These are phyloP conservation scores for Melinopterus prodromus DNA, from an alignment of 2,888 invertebrate genomes.

Conservation along the genomic window DNA sequence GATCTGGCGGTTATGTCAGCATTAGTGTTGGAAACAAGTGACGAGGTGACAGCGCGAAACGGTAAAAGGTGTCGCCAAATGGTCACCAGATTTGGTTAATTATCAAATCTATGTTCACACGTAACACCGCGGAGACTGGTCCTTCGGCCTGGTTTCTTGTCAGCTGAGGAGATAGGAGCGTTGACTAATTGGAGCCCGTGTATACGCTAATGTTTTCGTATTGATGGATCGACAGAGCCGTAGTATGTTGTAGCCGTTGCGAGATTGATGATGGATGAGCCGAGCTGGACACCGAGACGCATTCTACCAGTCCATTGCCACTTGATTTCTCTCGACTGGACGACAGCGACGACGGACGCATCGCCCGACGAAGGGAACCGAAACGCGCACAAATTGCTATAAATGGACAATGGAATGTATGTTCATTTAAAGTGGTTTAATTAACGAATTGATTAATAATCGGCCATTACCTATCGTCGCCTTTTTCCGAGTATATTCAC, in stretches of 20 bases:
- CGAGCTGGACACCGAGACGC: conserved; percentile 39
- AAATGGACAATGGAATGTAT: conserved; percentile 50
- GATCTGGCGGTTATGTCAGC: not conserved
- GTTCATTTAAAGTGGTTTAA: conserved; percentile 49
- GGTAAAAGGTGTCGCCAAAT: conserved; percentile 4
- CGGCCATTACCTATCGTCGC: conserved; percentile 39
- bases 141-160: conserved; percentile 38
- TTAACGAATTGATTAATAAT: conserved; percentile 48
- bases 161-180: conserved; percentile 49
- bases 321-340: conserved; percentile 40
- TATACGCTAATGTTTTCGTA: conserved; percentile 52
- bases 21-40: not conserved
- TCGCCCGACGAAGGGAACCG: conserved; percentile 41
- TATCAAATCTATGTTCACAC: not conserved
- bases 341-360: conserved; percentile 21
- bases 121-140: conserved; percentile 27
- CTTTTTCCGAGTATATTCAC: conserved; percentile 20
- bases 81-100: not conserved
- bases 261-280: conserved; percentile 46
- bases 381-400: conserved; percentile 45
- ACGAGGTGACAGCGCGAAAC: not conserved
- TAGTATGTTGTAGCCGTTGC: conserved; percentile 40
- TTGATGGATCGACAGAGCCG: conserved; percentile 55
- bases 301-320: conserved; percentile 47
- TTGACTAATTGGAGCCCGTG: conserved; percentile 50